Base-by-base conservation (phyloP, 2,113 vertebrate species). In the Rutilus rutilus region DNA sequence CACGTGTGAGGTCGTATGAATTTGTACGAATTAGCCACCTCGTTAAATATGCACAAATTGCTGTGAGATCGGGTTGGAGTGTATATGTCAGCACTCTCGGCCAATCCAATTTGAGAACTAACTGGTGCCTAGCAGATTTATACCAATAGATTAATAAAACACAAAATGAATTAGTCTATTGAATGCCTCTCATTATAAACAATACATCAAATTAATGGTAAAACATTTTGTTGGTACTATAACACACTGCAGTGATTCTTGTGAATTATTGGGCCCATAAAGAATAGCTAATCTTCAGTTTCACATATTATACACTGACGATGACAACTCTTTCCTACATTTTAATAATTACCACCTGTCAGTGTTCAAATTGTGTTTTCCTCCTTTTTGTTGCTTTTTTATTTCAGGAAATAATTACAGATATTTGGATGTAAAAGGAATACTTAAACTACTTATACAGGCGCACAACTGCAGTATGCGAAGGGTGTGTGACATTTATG, bases 271-370 rank as follows among this genome's bases (percentile, higher is more conserved):
- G 3, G 2, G 39, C 9, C 36, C 9, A 17, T 30, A 6, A 23
- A 64, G 62, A 64, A 10, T 11, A 69, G 33, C 10, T 5, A 73
- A 23, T 45, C 23, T 25, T 47, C 23, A 74, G 23, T n/a, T 73
- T 45, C 69, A 73, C 14, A 8, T 30, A 9, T 52, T 30, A 14
- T 67, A 50, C 25, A 23, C 4, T 30, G 79, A 82, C 14, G 64
- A 23, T 52, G 27, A 62, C 62, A 27, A 47, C 74, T 39, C 76
- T 39, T 75, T n/a, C 23, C 5, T 75, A 75, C 15, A 3, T 30
- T 27, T 65, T 6, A 73, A 73, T 73, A 83, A 83, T 83, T 71
- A 83, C 65, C 19, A 25, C 81, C 14, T 83, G 81, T 54, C 81
- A 71, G 12, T 17, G 50, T 73, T 17, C 12, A 36, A 45, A 76